phyloP scores from a whole-genome alignment of 2,797 vertebrate species.

The Lacerta viridis region DNA sequence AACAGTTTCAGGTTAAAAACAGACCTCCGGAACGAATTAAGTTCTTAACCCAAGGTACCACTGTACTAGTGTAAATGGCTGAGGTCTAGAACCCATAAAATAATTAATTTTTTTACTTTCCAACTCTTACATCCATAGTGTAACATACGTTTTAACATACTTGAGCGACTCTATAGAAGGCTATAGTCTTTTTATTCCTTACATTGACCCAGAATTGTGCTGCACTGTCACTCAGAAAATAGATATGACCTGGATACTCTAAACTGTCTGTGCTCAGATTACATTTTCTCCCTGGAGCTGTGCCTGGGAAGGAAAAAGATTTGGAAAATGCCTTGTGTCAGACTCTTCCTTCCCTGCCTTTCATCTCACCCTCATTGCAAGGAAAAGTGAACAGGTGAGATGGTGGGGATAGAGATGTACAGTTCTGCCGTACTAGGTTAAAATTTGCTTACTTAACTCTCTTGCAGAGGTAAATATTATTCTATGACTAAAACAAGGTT shows the following conservation, averaged over 20 bases:
- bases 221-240: not conserved
- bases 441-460: constrained; percentile 23
- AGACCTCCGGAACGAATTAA: too few species aligned
- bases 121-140: constrained; percentile 7
- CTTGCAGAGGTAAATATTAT: not conserved
- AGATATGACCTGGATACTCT: not conserved
- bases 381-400: not conserved
- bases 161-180: constrained; percentile 6
- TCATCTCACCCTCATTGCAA: not conserved
- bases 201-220: not conserved
- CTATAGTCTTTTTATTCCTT: not conserved
- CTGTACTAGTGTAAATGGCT: not conserved
- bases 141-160: constrained; percentile 9
- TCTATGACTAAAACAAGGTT: not conserved
- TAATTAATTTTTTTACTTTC: constrained; percentile 50
- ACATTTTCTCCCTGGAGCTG: not conserved
- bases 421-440: constrained; percentile 35
- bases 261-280: constrained; percentile 52
- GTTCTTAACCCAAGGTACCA: too few species aligned
- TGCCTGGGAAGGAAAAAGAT: not conserved
- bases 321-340: not conserved
- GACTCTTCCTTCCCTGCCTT: not conserved
- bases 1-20: too few species aligned
- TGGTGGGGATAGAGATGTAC: not conserved
- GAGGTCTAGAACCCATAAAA: not conserved